Percentiles rank a stretch among this genome's conserved stretches.
Conservation (phyloP, 2,888 invertebrate species). For the Leucozona laternaria region DNA sequence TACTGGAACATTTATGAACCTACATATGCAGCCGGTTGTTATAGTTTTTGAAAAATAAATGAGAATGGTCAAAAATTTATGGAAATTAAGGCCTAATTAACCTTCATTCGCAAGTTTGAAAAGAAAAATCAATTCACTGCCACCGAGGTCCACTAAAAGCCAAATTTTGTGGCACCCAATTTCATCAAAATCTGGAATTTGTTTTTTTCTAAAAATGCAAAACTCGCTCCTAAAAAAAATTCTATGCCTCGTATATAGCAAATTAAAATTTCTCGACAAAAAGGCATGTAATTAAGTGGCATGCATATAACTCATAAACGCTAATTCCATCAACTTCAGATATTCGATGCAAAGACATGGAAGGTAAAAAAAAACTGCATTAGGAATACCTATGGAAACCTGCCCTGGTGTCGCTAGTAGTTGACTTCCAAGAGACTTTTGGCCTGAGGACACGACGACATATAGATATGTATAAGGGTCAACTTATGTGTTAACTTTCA, state of each 20-base stretch:
- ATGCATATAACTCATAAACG: constrained; percentile 71
- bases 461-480: constrained; percentile 47
- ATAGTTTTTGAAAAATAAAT: no score
- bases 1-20: no score
- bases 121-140: no score
- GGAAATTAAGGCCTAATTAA: no score
- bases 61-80: no score
- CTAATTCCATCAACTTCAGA: constrained; percentile 59
- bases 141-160: no score
- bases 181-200: not conserved
- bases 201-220: not conserved
- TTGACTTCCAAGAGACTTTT: constrained; percentile 29
- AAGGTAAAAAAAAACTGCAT: not conserved
- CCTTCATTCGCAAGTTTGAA: no score
- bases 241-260: not conserved
- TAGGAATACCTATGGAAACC: no score
- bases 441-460: constrained; percentile 27
- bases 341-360: constrained; percentile 43
- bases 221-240: not conserved
- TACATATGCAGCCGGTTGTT: no score
- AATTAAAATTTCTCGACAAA: constrained; percentile 1
- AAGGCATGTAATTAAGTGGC: constrained; percentile 57
- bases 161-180: no score
- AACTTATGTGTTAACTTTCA: constrained; percentile 68
- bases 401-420: constrained; percentile 21